Conservation (phyloP, 2,113 vertebrate genomes). For the Elephas maximus region DNA sequence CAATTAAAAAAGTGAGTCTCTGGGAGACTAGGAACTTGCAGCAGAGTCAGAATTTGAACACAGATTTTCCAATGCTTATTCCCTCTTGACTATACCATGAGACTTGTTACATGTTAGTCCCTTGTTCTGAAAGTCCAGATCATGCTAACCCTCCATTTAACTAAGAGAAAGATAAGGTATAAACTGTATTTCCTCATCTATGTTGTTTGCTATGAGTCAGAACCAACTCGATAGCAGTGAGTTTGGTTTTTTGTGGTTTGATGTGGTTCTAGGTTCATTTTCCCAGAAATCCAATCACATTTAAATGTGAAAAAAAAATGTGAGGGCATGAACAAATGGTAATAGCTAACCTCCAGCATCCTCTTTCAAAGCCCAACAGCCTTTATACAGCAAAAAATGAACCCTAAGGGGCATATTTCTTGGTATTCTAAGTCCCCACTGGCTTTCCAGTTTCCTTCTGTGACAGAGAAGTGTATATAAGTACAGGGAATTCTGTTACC, state of each 20-base stretch:
- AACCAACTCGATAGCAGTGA: no score
- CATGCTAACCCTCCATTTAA: background rate
- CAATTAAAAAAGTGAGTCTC: background rate
- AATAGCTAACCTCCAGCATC: background rate
- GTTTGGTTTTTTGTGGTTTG: no score
- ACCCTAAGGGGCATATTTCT: background rate
- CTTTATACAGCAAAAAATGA: slow-evolving; percentile 23
- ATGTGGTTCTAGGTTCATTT: background rate
- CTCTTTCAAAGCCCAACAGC: background rate
- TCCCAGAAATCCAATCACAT: background rate
- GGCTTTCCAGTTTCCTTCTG: background rate
- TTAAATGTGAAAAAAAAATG: background rate
- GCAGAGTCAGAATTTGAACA: background rate
- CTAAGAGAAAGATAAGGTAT: background rate
- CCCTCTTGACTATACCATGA: background rate
- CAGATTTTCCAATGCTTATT: background rate
- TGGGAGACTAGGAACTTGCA: background rate
- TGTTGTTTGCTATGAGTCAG: no score
- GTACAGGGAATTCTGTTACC: background rate
- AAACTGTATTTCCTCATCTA: slow-evolving; percentile 20
- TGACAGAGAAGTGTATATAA: background rate
- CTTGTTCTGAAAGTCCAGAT: background rate
- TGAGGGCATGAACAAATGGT: background rate
- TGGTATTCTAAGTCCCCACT: background rate
- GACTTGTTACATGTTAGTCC: background rate